Evolutionary conservation across 2,888 invertebrate species (phyloP).

Genomic region (Napeogenes sylphis): DNA sequence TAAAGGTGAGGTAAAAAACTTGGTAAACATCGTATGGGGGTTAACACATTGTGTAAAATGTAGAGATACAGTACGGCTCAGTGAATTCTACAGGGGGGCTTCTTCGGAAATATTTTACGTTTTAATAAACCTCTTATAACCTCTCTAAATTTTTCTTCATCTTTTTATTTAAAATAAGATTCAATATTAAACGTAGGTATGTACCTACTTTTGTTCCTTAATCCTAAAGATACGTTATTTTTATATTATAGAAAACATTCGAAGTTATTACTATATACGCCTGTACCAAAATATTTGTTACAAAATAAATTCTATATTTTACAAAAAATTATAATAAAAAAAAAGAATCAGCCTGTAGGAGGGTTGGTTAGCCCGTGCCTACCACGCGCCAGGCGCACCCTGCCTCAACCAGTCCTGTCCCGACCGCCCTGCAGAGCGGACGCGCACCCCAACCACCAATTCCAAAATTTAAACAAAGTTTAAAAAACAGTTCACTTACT

Average conservation of each 20-base stretch:
- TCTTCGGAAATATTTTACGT: no score
- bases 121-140: no score
- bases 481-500: slow-evolving; percentile 19
- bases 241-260: no score
- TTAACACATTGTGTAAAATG: slow-evolving; percentile 34
- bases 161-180: no score
- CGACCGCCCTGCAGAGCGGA: slow-evolving; percentile 65
- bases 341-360: slow-evolving; percentile 46
- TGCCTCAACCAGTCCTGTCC: slow-evolving; percentile 59
- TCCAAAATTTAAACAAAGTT: slow-evolving; percentile 27
- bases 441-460: slow-evolving; percentile 62
- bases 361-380: slow-evolving; percentile 54
- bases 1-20: slow-evolving; percentile 40
- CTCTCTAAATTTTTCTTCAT: no score
- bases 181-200: no score
- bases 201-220: no score
- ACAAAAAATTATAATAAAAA: background rate
- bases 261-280: no score
- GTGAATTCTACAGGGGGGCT: slow-evolving; percentile 31
- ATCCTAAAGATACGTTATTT: background rate
- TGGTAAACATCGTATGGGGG: slow-evolving; percentile 61
- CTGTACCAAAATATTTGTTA: no score
- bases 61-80: slow-evolving; percentile 35
- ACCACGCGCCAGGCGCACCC: slow-evolving; percentile 67
- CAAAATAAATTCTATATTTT: no score